A percentile compares a stretch with the other conserved stretches of the same genome.
These are phyloP conservation scores for Catharus ustulatus DNA, from an alignment of 2,797 vertebrate species.

Conservation along the genomic window DNA sequence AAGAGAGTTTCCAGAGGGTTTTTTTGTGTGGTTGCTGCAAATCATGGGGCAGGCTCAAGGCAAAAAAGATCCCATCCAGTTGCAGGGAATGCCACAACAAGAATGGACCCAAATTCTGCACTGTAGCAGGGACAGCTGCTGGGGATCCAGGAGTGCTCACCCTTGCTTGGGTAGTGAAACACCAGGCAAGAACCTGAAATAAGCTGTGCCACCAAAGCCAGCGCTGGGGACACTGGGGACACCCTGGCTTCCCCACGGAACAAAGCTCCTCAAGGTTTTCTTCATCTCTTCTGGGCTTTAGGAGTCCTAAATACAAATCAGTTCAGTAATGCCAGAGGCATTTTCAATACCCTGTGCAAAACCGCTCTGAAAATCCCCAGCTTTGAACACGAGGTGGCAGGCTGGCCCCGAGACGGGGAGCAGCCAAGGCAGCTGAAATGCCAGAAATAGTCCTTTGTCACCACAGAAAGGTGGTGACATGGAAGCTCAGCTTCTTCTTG, in stretches of 20 bases:
- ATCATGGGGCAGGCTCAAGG: neutral
- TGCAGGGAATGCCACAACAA: neutral
- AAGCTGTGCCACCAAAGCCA: neutral
- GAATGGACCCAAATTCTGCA: neutral
- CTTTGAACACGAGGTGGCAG: constrained; percentile 51
- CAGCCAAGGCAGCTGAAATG: neutral
- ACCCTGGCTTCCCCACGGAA: neutral
- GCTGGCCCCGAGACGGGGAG: neutral
- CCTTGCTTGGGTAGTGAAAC: neutral
- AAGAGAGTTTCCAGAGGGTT: neutral
- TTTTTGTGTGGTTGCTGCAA: neutral
- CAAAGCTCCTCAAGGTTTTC: neutral
- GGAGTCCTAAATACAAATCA: neutral
- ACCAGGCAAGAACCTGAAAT: neutral
- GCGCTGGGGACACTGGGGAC: neutral
- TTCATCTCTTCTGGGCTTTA: neutral
- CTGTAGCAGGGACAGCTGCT: neutral
- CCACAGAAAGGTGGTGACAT: neutral
- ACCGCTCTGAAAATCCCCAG: neutral
- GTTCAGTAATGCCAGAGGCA: neutral
- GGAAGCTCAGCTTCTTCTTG: neutral
- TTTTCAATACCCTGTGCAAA: neutral
- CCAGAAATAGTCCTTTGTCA: neutral
- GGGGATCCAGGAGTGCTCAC: neutral
- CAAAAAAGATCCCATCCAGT: neutral